Base-by-base conservation (phyloP, 2,888 invertebrate genomes). In the Acronicta leporina region DNA sequence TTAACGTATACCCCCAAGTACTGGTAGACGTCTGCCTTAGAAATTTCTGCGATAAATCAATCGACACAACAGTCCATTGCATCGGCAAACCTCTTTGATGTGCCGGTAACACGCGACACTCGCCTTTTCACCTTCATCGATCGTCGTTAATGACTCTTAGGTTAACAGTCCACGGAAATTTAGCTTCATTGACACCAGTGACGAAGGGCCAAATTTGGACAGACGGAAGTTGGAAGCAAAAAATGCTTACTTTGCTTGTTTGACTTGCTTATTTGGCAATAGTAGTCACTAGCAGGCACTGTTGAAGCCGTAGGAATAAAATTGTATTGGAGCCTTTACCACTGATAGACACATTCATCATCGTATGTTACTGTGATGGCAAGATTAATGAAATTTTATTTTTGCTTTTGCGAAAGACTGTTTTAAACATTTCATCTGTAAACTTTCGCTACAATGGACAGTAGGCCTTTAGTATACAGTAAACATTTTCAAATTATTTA, bases 11-110 rank as follows among this genome's bases (percentile, higher is more conserved):
- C 25, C 48, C n/a, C n/a, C n/a, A 42, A 35, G 33, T 15, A 7
- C 54, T 14, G n/a, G 49, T 42, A 44, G 55, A 13, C 27, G 35
- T 35, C 9, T n/a, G 7, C 4, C 27, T 54, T 16, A 54, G 48
- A 73, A 75, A 66, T 67, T 56, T 51, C 49, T 20, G 42, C 49
- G 16, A 59, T 68, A 63, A 74, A 77, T 68, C 65, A 60, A 54
- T 58, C 51, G 47, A 41, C 52, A 53, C 42, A 51, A 47, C 48
- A 13, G 27, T n/a, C n/a, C 14, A 30, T 49, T 59, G 60, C 63
- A 63, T 54, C 58, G 57, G 42, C 40, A 41, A 44, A 59, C 27
- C 35, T 15, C 52, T 45, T 59, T 71, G 72, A 75, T 72, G 65
- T 54, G 27, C 52, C 7, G 2, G 7, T 11, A 49, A 14, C 75